A percentile compares a stretch with the other conserved stretches of the same genome.
phyloP scores from a whole-genome alignment of 2,888 invertebrate genomes.

The Schizaphis graminum region DNA sequence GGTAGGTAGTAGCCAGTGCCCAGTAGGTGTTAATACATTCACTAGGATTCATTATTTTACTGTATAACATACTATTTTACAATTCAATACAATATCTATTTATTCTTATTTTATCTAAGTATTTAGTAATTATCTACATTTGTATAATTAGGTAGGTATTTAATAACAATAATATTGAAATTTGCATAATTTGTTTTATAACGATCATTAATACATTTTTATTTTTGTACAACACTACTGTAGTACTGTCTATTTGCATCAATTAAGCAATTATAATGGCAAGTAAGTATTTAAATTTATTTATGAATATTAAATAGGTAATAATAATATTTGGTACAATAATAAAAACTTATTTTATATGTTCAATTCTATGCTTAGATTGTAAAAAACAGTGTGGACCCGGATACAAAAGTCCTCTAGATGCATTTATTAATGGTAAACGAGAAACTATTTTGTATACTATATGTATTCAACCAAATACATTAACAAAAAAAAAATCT shows the following conservation, averaged over 20 bases:
- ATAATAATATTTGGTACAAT: not conserved
- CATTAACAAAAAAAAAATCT: conserved; percentile 75
- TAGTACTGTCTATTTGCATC: not conserved
- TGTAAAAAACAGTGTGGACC: conserved; percentile 73
- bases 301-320: not conserved
- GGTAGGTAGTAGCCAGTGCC: too few species aligned
- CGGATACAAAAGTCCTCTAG: conserved; percentile 83
- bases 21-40: not conserved
- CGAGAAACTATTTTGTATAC: conserved; percentile 90
- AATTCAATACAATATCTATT: not conserved
- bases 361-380: not conserved
- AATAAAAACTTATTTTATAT: not conserved
- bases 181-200: not conserved
- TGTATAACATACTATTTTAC: not conserved
- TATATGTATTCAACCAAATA: conserved; percentile 86
- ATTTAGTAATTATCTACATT: not conserved
- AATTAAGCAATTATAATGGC: not conserved
- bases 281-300: conserved; percentile 22
- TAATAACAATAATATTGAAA: not conserved
- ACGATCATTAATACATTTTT: not conserved
- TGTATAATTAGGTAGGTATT: not conserved
- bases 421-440: conserved; percentile 86
- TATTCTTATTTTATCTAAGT: not conserved
- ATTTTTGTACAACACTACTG: not conserved
- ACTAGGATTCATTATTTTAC: not conserved